Base-by-base conservation (phyloP, 2,888 invertebrate genomes). In the Loripinus fragilis region DNA sequence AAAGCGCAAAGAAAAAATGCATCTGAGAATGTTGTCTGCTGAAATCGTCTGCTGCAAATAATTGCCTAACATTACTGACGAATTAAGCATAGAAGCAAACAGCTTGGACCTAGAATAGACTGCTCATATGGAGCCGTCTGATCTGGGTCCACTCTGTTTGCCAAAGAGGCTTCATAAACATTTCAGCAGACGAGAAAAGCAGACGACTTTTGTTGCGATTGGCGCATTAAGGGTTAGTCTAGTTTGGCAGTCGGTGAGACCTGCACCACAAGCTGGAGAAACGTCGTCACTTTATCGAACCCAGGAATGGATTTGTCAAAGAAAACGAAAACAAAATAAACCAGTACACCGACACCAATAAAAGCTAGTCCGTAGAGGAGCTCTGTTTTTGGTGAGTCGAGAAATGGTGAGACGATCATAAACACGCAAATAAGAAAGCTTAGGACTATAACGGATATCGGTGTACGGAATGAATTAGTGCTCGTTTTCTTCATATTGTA, bases 321-420 rank as follows among this genome's bases (percentile, higher is more conserved):
- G 50, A 71, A 65, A 25, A 85, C 75, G 60, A 86, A 81, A 5
- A 82, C 81, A 23, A 85, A 48, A 70, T 83, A 86, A 0, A 85
- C 15, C 3, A 84, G 8, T 1, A 73, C 65, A 1, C 86, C 83
- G 5, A 64, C 38, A 8, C 48, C 64, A 17, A 81, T 66, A 35
- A 82, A 60, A 0, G 50, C 74, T n/a, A 83, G 35, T 0, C 81
- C 80, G 35, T 81, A 86, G 41, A 85, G 50, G 66, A 83, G 83
- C 50, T 86, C 85, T 15, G 77, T 71, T 65, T 68, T 71, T 17
- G 81, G 78, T 25, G 60, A 71, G 20, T 71, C 38, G 20, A 81
- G 33, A 33, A 86, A 80, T 12, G 86, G 86, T 17, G 84, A 67
- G 0, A 86, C 66, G 12, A 86, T 66, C 60, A 86, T 55, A 68